Conservation (phyloP, 1,140 invertebrate genomes). For the Drosophila erecta region DNA sequence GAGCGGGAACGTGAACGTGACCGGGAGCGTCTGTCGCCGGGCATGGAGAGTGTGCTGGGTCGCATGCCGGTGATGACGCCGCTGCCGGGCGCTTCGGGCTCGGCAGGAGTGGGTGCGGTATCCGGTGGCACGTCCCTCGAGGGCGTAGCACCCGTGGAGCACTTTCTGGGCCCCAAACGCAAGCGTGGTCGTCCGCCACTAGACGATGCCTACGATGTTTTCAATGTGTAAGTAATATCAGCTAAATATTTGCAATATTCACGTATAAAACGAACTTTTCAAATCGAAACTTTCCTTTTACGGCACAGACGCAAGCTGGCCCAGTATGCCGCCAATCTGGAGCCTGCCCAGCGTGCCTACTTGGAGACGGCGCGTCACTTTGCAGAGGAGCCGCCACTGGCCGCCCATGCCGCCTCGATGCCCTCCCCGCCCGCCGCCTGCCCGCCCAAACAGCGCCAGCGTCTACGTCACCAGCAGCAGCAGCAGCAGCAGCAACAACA, state of each 20-base stretch:
- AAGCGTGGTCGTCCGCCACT: constrained; percentile 88
- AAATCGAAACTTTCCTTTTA: neutral
- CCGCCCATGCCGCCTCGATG: constrained; percentile 55
- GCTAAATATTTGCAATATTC: too few relatives aligned
- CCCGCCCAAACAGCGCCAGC: constrained; percentile 74
- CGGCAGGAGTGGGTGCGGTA: constrained; percentile 2
- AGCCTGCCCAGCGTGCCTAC: constrained; percentile 72
- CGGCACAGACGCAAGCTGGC: constrained; percentile 65
- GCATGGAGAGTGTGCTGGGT: constrained; percentile 43
- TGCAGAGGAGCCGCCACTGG: constrained; percentile 55
- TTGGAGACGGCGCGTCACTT: constrained; percentile 69
- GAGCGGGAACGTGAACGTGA: constrained; percentile 24
- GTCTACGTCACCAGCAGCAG: constrained; percentile 60
- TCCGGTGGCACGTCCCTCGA: constrained; percentile 27
- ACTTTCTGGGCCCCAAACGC: constrained; percentile 78
- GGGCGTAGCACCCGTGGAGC: constrained; percentile 51
- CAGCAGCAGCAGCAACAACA: constrained; percentile 52
- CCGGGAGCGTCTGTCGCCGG: constrained; percentile 47
- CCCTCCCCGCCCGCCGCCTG: constrained; percentile 67
- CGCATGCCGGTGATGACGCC: constrained; percentile 66
- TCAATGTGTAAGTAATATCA: constrained; percentile 72
- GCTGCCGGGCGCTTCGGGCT: constrained; percentile 15
- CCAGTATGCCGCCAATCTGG: constrained; percentile 70
- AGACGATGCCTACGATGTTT: constrained; percentile 86
- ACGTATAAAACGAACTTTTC: neutral